These are phyloP conservation scores for Formica exsecta DNA, from an alignment of 1,140 invertebrate genomes.

Conservation along the genomic window DNA sequence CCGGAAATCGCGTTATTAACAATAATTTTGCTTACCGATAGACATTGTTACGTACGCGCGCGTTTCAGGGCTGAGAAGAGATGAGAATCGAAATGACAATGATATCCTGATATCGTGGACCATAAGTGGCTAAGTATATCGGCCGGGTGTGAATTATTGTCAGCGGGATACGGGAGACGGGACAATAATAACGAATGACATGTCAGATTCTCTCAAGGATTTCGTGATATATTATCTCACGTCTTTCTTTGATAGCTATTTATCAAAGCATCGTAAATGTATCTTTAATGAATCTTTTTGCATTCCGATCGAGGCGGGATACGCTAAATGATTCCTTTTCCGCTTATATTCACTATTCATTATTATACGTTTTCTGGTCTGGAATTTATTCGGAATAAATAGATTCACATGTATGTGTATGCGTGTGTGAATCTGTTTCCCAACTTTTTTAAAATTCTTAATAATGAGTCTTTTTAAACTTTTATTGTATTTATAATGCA, in stretches of 20 bases:
- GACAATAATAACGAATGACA: slow-evolving; percentile 59
- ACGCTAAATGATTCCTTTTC: slow-evolving; percentile 8
- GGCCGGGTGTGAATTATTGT: slow-evolving; percentile 34
- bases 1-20: slow-evolving; percentile 22
- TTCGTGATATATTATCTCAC: slow-evolving; percentile 38
- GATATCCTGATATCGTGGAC: neutral
- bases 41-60: neutral
- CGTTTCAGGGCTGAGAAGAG: neutral
- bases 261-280: slow-evolving; percentile 31
- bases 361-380: neutral
- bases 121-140: slow-evolving; percentile 19
- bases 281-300: slow-evolving; percentile 29
- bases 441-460: neutral
- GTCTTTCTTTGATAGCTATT: slow-evolving; percentile 32
- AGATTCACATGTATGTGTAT: neutral
- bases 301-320: neutral
- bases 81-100: slow-evolving; percentile 42
- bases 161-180: neutral
- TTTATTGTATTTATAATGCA: neutral
- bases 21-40: slow-evolving; percentile 3
- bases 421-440: neutral
- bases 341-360: neutral
- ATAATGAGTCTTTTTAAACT: neutral
- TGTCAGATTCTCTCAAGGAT: slow-evolving; percentile 55
- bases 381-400: neutral